These are phyloP conservation scores for Parthenolecanium corni DNA, from an alignment of 2,888 invertebrate genomes.

Conservation along the genomic window DNA sequence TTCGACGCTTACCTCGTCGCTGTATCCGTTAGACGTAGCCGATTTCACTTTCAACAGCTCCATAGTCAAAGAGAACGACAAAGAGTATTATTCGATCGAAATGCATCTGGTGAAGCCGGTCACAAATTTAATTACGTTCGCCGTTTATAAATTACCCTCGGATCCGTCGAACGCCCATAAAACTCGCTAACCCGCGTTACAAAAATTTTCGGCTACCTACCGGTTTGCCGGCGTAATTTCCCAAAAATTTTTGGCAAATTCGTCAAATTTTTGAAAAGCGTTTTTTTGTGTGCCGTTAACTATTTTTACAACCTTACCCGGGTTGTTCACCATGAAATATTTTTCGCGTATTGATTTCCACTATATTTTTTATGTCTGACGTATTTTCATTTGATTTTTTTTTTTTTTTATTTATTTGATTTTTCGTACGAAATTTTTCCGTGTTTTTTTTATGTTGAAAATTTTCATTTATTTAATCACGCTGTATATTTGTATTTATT, in stretches of 20 bases:
- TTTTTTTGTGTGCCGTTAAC: too few species aligned
- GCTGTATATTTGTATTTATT: too few species aligned
- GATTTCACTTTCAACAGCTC: conserved; percentile 32
- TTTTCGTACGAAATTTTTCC: too few species aligned
- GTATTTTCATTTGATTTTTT: too few species aligned
- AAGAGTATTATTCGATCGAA: conserved; percentile 23
- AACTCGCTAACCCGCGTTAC: background rate
- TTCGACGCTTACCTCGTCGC: conserved; percentile 32
- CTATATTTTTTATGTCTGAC: too few species aligned
- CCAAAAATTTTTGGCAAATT: background rate
- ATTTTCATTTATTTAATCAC: too few species aligned
- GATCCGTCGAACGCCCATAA: background rate
- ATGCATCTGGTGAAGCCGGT: conserved; percentile 31
- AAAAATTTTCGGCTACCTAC: too few species aligned
- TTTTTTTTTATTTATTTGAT: too few species aligned
- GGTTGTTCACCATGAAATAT: too few species aligned
- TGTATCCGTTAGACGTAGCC: conserved; percentile 33
- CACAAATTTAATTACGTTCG: conserved; percentile 35
- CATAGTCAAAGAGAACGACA: conserved; percentile 27
- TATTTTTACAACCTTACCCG: background rate
- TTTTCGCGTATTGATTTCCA: too few species aligned
- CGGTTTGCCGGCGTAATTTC: background rate
- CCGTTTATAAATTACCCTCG: conserved; percentile 33
- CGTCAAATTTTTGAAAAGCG: too few species aligned
- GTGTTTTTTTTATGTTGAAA: too few species aligned